Conservation (phyloP, 2,113 vertebrate genomes). For the Sitta europaea region DNA sequence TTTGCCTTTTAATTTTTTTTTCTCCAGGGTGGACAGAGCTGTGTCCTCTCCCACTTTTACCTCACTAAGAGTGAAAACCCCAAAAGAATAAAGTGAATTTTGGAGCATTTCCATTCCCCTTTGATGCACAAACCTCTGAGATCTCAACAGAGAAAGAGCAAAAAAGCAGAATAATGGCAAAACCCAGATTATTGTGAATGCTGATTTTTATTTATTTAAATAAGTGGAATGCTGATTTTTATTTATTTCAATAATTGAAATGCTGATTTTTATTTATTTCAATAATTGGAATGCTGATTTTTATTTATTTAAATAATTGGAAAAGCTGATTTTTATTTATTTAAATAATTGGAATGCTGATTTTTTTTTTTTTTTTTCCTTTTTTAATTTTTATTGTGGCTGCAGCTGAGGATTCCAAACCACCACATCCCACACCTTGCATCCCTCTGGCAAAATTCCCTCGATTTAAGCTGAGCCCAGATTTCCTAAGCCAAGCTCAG, state of each 20-base stretch:
- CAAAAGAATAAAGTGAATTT: background rate
- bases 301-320: no score
- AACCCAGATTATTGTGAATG: background rate
- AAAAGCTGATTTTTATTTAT: no score
- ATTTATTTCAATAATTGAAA: no score
- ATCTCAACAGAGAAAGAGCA: fast-evolving
- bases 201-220: no score
- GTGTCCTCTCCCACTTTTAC: background rate
- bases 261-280: no score
- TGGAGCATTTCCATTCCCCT: fast-evolving
- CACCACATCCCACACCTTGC: background rate
- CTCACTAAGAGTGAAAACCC: background rate
- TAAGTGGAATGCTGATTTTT: no score
- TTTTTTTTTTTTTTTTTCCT: no score
- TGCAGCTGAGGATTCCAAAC: background rate
- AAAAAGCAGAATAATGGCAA: background rate
- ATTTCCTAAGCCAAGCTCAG: background rate
- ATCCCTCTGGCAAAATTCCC: background rate
- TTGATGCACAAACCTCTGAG: background rate
- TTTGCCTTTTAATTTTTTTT: background rate
- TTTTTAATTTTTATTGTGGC: no score
- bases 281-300: no score
- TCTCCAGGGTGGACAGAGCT: background rate
- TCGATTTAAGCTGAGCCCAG: background rate
- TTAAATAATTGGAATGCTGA: no score